Evolutionary conservation across 2,888 invertebrate species (phyloP).

Genomic region (Notodonta dromedarius): DNA sequence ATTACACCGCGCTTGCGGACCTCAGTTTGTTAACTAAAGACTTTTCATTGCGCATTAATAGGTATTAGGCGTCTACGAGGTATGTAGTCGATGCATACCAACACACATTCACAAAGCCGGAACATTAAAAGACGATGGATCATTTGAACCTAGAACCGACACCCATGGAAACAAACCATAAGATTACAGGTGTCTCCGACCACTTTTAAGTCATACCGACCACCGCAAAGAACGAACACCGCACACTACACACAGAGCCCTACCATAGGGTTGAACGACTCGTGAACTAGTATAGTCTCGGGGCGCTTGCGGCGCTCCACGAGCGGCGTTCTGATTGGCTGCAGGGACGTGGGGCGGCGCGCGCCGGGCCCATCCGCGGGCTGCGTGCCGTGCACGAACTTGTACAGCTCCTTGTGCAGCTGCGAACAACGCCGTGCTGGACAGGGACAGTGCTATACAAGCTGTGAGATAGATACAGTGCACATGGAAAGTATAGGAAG

Average conservation of each 20-base stretch:
- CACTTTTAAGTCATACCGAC: too few species aligned
- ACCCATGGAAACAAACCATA: background rate
- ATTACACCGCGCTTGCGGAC: too few species aligned
- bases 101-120: too few species aligned
- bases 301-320: slow-evolving; percentile 46
- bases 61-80: too few species aligned
- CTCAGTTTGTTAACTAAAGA: too few species aligned
- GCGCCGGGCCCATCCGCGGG: slow-evolving; percentile 27
- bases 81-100: too few species aligned
- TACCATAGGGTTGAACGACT: slow-evolving; percentile 57
- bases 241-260: slow-evolving; percentile 10
- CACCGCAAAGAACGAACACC: slow-evolving; percentile 16
- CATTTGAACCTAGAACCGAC: background rate
- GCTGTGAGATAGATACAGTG: background rate
- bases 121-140: too few species aligned
- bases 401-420: slow-evolving; percentile 74
- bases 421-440: slow-evolving; percentile 40
- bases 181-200: too few species aligned
- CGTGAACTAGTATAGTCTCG: slow-evolving; percentile 62
- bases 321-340: slow-evolving; percentile 40
- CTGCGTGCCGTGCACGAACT: slow-evolving; percentile 48
- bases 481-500: background rate
- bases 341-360: slow-evolving; percentile 56
- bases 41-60: too few species aligned
- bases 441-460: background rate